Evolutionary conservation across 1,140 invertebrate species (phyloP).

Genomic region (Uloborus diversus): DNA sequence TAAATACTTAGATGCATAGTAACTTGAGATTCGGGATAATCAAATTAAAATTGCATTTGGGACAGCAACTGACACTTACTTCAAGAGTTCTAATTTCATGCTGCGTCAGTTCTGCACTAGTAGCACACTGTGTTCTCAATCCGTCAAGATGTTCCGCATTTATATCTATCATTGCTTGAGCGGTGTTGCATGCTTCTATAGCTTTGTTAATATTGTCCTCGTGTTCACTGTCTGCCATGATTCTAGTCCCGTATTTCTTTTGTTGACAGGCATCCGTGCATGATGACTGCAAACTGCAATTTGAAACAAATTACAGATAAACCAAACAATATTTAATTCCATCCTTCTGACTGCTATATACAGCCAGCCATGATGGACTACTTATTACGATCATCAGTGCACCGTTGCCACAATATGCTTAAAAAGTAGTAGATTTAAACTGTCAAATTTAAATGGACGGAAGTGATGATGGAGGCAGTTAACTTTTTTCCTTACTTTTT

Average conservation of each 20-base stretch:
- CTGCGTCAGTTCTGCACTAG: slow-evolving; percentile 90
- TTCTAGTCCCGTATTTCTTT: slow-evolving; percentile 32
- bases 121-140: slow-evolving; percentile 89
- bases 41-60: no score
- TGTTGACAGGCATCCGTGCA: slow-evolving; percentile 48
- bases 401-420: slow-evolving; percentile 13
- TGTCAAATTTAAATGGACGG: no score
- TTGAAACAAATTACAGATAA: slow-evolving; percentile 42
- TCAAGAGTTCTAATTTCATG: slow-evolving; percentile 94
- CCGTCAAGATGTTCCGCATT: slow-evolving; percentile 90
- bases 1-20: no score
- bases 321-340: slow-evolving; percentile 35
- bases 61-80: no score
- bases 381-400: slow-evolving; percentile 30
- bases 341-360: slow-evolving; percentile 56
- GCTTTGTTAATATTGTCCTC: slow-evolving; percentile 62
- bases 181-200: slow-evolving; percentile 64
- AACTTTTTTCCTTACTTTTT: neutral
- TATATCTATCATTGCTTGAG: slow-evolving; percentile 94
- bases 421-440: neutral
- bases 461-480: neutral
- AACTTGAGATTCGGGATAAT: no score
- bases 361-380: slow-evolving; percentile 56
- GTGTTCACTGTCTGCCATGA: slow-evolving; percentile 60
- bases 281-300: slow-evolving; percentile 51